A percentile compares a stretch with the other conserved stretches of the same genome.
phyloP scores from a whole-genome alignment of 92 coral and sea anemone genomes.

The Micromussa lordhowensis region DNA sequence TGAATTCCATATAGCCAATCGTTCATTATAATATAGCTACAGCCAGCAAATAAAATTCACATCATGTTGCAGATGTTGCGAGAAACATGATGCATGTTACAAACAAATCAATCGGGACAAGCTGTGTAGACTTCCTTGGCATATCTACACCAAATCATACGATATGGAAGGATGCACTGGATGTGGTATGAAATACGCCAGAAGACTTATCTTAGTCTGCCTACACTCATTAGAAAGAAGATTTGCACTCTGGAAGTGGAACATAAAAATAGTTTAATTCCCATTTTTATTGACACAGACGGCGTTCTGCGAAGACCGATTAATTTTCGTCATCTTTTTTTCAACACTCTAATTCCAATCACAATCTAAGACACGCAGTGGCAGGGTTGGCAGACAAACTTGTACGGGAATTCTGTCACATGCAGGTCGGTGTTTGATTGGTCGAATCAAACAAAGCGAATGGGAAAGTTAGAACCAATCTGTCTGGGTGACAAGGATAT shows the following conservation, averaged over 20 bases:
- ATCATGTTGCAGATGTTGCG: slow-evolving; percentile 44
- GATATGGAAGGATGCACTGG: slow-evolving; percentile 43
- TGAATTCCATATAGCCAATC: too few relatives aligned
- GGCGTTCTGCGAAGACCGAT: not conserved
- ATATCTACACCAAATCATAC: slow-evolving; percentile 38
- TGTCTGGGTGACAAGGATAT: not conserved
- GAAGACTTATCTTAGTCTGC: not conserved
- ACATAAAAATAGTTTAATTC: too few relatives aligned
- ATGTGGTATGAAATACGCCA: not conserved
- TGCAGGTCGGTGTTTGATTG: not conserved
- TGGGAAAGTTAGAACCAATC: not conserved
- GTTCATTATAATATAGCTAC: too few relatives aligned
- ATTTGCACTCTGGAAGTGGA: not conserved
- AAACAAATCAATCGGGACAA: slow-evolving; percentile 19
- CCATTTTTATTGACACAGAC: not conserved
- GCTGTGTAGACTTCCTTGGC: slow-evolving; percentile 34
- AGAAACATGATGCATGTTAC: slow-evolving; percentile 55
- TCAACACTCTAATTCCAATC: too few relatives aligned
- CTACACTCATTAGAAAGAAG: not conserved
- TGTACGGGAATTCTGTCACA: too few relatives aligned
- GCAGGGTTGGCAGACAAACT: too few relatives aligned
- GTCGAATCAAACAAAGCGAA: not conserved
- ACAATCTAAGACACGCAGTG: too few relatives aligned
- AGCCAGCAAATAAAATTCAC: not conserved
- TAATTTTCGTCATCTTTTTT: too few relatives aligned